A percentile compares a stretch with the other conserved stretches of the same genome.
These are phyloP conservation scores for Macquaria ambigua DNA, from an alignment of 2,113 vertebrate species.

Conservation along the genomic window DNA sequence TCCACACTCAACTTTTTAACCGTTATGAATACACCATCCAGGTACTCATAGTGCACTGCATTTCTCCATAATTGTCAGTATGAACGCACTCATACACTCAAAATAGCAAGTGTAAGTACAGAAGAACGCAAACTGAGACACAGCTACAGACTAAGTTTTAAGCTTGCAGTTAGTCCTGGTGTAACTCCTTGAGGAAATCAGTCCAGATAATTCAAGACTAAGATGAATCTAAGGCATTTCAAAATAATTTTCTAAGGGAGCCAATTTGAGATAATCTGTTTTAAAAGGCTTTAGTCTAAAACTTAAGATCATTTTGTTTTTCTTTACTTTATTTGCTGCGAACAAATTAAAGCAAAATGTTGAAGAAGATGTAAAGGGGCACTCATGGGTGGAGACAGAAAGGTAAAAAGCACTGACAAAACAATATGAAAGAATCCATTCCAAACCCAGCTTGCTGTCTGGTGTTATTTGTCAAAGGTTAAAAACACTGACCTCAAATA, in stretches of 20 bases:
- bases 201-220: not conserved
- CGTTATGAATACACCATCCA: too few relatives aligned
- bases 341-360: not conserved
- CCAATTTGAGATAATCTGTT: not conserved
- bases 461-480: conserved; percentile 19
- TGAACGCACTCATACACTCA: too few relatives aligned
- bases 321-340: not conserved
- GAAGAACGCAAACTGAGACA: too few relatives aligned
- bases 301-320: not conserved
- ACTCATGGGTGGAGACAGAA: not conserved
- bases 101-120: too few relatives aligned
- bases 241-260: not conserved
- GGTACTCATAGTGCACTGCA: too few relatives aligned
- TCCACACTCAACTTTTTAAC: too few relatives aligned
- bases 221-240: not conserved
- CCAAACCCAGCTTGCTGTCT: not conserved
- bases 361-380: not conserved
- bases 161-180: too few relatives aligned
- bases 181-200: not conserved
- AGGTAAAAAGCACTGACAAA: conserved; percentile 19
- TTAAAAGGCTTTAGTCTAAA: not conserved
- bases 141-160: too few relatives aligned
- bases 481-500: conserved; percentile 91
- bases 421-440: conserved; percentile 2
- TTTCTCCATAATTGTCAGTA: too few relatives aligned